These are phyloP conservation scores for Neogale vison DNA, from an alignment of 2,113 vertebrate species.

Conservation along the genomic window DNA sequence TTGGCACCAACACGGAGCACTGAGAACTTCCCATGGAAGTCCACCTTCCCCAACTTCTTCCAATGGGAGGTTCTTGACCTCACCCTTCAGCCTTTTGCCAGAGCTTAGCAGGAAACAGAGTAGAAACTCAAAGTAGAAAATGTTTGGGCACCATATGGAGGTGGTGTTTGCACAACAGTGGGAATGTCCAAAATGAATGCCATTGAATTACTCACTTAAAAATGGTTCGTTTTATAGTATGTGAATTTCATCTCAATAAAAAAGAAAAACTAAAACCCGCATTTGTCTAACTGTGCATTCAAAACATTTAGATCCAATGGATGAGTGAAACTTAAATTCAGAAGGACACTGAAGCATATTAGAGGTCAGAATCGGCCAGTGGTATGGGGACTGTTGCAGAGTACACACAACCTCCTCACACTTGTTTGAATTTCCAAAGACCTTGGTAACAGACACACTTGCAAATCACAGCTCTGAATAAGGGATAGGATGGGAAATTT, in stretches of 20 bases:
- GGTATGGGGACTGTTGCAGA: no score
- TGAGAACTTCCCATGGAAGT: rapidly evolving
- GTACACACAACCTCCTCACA: neutral
- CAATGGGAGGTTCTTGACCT: neutral
- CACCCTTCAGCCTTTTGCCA: neutral
- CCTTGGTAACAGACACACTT: neutral
- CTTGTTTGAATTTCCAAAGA: neutral
- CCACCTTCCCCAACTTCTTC: no score
- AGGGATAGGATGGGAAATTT: neutral
- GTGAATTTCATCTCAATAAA: neutral
- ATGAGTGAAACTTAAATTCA: neutral
- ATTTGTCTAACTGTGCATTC: neutral
- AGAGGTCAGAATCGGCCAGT: neutral
- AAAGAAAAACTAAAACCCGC: neutral
- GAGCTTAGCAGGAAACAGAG: neutral
- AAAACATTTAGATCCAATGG: neutral
- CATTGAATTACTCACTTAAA: neutral
- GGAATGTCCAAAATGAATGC: neutral
- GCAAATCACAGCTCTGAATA: neutral
- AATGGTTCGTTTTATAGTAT: neutral
- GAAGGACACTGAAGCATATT: neutral
- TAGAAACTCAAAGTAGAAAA: neutral
- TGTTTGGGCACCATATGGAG: neutral
- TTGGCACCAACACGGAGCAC: rapidly evolving
- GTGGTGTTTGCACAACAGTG: rapidly evolving